These are phyloP conservation scores for Ips nitidus DNA, from an alignment of 1,140 invertebrate species.

Conservation along the genomic window DNA sequence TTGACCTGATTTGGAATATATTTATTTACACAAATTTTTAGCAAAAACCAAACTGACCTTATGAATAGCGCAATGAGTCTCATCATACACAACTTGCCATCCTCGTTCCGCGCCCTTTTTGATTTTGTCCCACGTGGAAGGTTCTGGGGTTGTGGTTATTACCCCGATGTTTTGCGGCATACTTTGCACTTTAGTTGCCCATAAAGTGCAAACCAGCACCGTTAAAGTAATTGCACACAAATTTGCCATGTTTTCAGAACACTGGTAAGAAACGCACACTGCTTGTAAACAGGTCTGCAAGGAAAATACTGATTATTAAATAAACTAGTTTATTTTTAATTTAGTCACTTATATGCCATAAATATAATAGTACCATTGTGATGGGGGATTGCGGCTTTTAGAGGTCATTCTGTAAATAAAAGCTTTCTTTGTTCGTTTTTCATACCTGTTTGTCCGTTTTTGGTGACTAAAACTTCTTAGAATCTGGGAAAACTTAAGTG, in stretches of 20 bases:
- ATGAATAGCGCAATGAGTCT: conserved; percentile 28
- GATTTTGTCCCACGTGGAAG: conserved; percentile 25
- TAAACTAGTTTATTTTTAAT: conserved; percentile 1
- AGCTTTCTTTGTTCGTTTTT: background rate
- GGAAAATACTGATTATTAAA: conserved; percentile 9
- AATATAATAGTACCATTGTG: background rate
- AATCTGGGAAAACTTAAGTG: too few relatives aligned
- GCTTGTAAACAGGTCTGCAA: background rate
- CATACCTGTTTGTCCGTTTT: too few relatives aligned
- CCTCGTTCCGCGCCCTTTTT: conserved; percentile 25
- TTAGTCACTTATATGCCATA: conserved; percentile 1
- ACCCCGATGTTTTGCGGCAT: background rate
- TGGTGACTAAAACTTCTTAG: too few relatives aligned
- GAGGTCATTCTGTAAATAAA: background rate
- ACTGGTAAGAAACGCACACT: background rate
- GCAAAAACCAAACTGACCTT: conserved; percentile 16
- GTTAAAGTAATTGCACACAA: background rate
- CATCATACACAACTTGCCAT: conserved; percentile 22
- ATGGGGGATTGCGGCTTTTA: background rate
- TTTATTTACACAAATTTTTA: too few relatives aligned
- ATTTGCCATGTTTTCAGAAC: background rate
- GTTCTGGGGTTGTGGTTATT: conserved; percentile 6
- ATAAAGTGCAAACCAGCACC: background rate
- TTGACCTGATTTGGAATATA: conserved; percentile 10
- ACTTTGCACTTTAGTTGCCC: conserved; percentile 5